A percentile compares a stretch with the other conserved stretches of the same genome.
Conservation (phyloP, 2,113 vertebrate species). For the Promerops cafer region DNA sequence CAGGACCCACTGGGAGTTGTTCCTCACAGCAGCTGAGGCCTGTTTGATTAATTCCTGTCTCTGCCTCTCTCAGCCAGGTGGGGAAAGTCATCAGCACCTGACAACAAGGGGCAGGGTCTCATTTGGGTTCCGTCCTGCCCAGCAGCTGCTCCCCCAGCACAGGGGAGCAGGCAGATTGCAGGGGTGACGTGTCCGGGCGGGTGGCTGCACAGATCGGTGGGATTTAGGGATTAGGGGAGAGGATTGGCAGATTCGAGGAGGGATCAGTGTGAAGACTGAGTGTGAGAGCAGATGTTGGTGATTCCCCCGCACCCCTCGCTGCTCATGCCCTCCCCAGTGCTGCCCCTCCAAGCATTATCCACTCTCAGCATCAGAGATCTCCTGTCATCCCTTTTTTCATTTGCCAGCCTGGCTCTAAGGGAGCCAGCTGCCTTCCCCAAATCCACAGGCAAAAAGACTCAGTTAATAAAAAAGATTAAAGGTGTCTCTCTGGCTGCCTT, state of each 20-base stretch:
- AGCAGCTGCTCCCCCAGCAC: neutral
- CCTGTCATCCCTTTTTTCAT: slow-evolving; percentile 62
- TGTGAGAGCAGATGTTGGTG: slow-evolving; percentile 78
- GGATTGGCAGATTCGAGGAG: slow-evolving; percentile 67
- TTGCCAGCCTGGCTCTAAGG: slow-evolving; percentile 51
- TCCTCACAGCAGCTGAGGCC: neutral
- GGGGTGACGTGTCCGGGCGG: slow-evolving; percentile 32
- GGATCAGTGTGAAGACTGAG: slow-evolving; percentile 74
- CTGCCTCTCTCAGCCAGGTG: neutral
- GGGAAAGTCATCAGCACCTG: neutral
- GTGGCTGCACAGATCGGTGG: slow-evolving; percentile 68
- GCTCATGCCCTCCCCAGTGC: neutral
- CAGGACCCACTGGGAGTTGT: neutral
- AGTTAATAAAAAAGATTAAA: slow-evolving; percentile 66
- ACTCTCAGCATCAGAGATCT: slow-evolving; percentile 72
- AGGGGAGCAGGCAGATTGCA: neutral
- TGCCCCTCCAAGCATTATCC: slow-evolving; percentile 60
- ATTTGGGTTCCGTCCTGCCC: neutral
- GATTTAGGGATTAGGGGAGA: slow-evolving; percentile 79
- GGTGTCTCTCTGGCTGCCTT: slow-evolving; percentile 1
- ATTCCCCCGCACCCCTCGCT: slow-evolving; percentile 40
- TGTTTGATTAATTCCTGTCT: neutral
- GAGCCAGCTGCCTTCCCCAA: slow-evolving; percentile 48
- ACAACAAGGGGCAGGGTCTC: neutral
- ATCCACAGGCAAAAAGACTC: slow-evolving; percentile 52